Evolutionary conservation across 2,113 vertebrate genomes (phyloP), one percentile per base, ranked within the genome.

Genomic region (Periophthalmodon schlosseri): DNA sequence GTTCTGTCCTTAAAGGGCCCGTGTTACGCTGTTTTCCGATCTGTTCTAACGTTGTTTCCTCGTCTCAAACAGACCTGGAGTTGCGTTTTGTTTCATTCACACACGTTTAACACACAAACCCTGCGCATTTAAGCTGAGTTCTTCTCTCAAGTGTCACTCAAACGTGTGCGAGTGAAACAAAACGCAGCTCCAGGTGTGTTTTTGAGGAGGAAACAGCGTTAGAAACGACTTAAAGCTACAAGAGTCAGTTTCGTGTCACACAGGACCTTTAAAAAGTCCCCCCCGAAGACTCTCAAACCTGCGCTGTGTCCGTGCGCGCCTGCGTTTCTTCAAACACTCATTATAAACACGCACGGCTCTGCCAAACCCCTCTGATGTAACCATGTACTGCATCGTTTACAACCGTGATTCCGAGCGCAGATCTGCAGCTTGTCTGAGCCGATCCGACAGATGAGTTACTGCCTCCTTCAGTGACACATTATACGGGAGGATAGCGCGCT

Each of bases 271-370:
- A 15, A 33, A 34, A 8, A 70, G 24, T 20, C 14, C 8, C 21
- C 28, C 28, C 33, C 47, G 4, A 16, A 18, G 49, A 68, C 33
- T 50, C 18, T 47, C 61, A 75, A 13, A 34, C 68, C 77, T 28
- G 58, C 46, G 74, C 28, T 52, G 46, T 78, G 80, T 34, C 80
- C 72, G 77, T 83, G 80, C 80, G 73, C 60, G 77, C 76, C 39
- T 21, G 0, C 16, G 69, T 68, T 34, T 70, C 67, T 47, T 0
- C 54, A 21, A 20, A n/a, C 47, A 5, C 47, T 72, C 11, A 52
- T 65, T 60, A 18, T 47, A 49, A 52, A 58, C 39, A 64, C 58
- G 71, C 63, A 73, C 15, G 7, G n/a, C 46, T 52, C 16, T 52
- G 49, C n/a, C 52, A 56, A 21, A 10, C 49, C 76, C n/a, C n/a